A percentile compares a stretch with the other conserved stretches of the same genome.
These are phyloP conservation scores for Antennarius striatus DNA, from an alignment of 2,113 vertebrate species.

Conservation along the genomic window DNA sequence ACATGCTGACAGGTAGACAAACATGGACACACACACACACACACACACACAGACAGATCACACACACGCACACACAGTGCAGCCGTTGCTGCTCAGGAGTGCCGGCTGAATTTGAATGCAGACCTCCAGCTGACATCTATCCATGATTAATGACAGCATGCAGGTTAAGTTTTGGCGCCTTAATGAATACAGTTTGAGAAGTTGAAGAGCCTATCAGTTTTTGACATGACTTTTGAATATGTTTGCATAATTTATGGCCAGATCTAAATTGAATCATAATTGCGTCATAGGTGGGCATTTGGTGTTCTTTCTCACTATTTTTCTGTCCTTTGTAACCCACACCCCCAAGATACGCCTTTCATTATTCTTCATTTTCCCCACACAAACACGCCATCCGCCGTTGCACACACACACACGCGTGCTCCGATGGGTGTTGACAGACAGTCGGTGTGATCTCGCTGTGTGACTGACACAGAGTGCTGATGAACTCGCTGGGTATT, in stretches of 20 bases:
- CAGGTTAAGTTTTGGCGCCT: constrained; percentile 67
- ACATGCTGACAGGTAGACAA: constrained; percentile 27
- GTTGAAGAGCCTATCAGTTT: constrained; percentile 74
- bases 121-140: constrained; percentile 73
- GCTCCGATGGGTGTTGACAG: constrained; percentile 59
- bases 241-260: constrained; percentile 76
- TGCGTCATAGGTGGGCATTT: constrained; percentile 66
- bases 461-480: constrained; percentile 66
- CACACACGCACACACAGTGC: constrained; percentile 10
- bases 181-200: constrained; percentile 69
- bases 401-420: constrained; percentile 23
- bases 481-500: constrained; percentile 68
- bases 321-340: constrained; percentile 50
- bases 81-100: constrained; percentile 6
- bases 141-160: constrained; percentile 72
- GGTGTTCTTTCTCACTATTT: constrained; percentile 51
- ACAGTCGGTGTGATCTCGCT: constrained; percentile 66
- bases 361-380: constrained; percentile 23
- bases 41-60: too few relatives aligned
- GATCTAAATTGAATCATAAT: constrained; percentile 77
- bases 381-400: constrained; percentile 4
- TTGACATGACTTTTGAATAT: constrained; percentile 73
- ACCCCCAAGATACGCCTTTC: constrained; percentile 47
- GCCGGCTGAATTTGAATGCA: constrained; percentile 60
- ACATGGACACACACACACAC: constrained; percentile 8